phyloP scores from a whole-genome alignment of 2,888 invertebrate species.

The Willowsia nigromaculata region DNA sequence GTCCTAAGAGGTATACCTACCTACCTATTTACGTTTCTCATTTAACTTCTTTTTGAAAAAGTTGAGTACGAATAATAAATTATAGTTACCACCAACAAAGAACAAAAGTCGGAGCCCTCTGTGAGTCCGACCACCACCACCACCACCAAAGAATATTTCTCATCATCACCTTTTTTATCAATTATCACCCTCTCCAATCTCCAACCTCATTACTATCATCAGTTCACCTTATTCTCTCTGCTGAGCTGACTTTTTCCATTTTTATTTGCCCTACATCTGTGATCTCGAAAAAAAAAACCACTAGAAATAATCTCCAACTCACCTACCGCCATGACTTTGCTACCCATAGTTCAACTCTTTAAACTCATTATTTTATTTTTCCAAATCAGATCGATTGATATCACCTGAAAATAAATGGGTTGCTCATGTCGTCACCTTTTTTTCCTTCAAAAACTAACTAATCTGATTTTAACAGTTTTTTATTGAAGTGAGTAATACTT shows the following conservation, averaged over 20 bases:
- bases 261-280: neutral
- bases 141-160: constrained; percentile 32
- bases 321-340: neutral
- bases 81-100: constrained; percentile 45
- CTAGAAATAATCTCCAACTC: neutral
- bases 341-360: neutral
- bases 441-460: neutral
- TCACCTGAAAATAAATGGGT: neutral
- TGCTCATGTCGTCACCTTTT: constrained; percentile 30
- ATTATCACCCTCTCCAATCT: constrained; percentile 38
- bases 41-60: neutral
- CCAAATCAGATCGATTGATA: constrained; percentile 16
- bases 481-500: neutral
- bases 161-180: constrained; percentile 50
- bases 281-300: neutral
- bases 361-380: neutral
- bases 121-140: neutral
- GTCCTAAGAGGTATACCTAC: neutral
- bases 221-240: constrained; percentile 11
- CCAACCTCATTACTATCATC: constrained; percentile 9
- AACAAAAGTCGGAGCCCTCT: neutral
- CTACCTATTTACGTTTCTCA: neutral
- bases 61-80: constrained; percentile 15
- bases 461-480: constrained; percentile 24
- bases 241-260: neutral